Conservation (phyloP, 2,797 vertebrate species). For the Lithobates sylvaticus region DNA sequence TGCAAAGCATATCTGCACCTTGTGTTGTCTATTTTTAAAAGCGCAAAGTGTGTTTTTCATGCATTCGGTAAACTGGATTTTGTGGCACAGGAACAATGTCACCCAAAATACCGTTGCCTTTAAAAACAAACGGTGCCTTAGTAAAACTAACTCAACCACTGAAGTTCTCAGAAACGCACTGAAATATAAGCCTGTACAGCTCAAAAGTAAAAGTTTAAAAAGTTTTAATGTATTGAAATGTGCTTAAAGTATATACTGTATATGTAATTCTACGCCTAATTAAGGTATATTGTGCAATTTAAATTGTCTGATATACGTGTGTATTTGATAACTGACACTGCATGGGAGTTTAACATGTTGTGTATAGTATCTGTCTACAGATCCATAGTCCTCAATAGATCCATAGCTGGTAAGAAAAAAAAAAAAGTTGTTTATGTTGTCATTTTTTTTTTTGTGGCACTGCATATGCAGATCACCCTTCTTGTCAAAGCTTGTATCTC, state of each 20-base stretch:
- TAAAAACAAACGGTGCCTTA: neutral
- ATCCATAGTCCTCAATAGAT: too few species aligned
- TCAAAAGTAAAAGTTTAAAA: neutral
- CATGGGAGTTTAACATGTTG: neutral
- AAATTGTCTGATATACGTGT: neutral
- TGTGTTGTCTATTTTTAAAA: slow-evolving; percentile 7
- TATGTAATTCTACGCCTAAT: slow-evolving; percentile 10
- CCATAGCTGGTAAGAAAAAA: too few species aligned
- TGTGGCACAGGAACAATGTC: neutral
- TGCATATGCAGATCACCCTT: neutral
- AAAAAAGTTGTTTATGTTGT: too few species aligned
- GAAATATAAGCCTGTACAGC: slow-evolving; percentile 25
- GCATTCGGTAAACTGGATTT: slow-evolving; percentile 26
- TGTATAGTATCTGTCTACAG: neutral
- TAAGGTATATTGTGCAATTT: neutral
- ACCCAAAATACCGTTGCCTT: neutral
- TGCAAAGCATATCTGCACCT: slow-evolving; percentile 1
- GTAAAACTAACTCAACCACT: slow-evolving; percentile 28
- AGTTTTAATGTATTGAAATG: slow-evolving; percentile 22
- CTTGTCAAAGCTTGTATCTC: neutral
- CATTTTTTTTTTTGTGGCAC: neutral
- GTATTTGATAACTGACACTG: neutral
- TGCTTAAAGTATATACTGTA: slow-evolving; percentile 28
- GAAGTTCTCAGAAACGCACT: slow-evolving; percentile 9
- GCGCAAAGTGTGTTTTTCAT: neutral